Conservation (phyloP, 1,140 invertebrate species). For the Trachymyrmex cornetzi region DNA sequence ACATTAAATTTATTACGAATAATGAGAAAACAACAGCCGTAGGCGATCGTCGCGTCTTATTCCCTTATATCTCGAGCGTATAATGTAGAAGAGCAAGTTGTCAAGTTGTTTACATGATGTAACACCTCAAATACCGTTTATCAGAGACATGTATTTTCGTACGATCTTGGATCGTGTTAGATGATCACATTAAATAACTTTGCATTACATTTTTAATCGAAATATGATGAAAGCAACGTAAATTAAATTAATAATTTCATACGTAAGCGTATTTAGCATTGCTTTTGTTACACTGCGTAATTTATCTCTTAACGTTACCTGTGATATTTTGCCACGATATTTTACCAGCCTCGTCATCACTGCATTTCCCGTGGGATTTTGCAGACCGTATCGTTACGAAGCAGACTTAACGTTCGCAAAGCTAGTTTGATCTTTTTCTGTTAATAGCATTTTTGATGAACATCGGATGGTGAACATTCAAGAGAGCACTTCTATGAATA, state of each 20-base stretch:
- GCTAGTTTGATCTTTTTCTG: slow-evolving; percentile 29
- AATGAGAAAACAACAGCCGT: slow-evolving; percentile 45
- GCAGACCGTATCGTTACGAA: too few relatives aligned
- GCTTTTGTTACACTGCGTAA: neutral
- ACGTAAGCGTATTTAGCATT: neutral
- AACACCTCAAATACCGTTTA: slow-evolving; percentile 12
- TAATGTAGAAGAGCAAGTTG: slow-evolving; percentile 3
- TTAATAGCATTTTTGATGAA: slow-evolving; percentile 55
- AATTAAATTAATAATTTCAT: neutral
- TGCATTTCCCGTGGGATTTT: neutral
- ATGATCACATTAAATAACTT: neutral
- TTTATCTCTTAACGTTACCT: slow-evolving; percentile 4
- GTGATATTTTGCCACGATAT: neutral
- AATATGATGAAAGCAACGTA: neutral
- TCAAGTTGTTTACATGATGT: slow-evolving; percentile 21
- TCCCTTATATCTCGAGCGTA: neutral
- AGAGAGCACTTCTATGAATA: slow-evolving; percentile 30
- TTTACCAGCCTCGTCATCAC: neutral
- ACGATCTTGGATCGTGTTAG: neutral
- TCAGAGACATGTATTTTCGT: neutral
- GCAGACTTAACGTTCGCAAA: neutral
- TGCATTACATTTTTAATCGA: neutral
- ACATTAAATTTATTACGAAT: slow-evolving; percentile 34
- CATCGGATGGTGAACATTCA: slow-evolving; percentile 1
- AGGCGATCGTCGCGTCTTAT: neutral